These are phyloP conservation scores for Stenchaetothrips biformis DNA, from an alignment of 2,888 invertebrate species.

Conservation along the genomic window DNA sequence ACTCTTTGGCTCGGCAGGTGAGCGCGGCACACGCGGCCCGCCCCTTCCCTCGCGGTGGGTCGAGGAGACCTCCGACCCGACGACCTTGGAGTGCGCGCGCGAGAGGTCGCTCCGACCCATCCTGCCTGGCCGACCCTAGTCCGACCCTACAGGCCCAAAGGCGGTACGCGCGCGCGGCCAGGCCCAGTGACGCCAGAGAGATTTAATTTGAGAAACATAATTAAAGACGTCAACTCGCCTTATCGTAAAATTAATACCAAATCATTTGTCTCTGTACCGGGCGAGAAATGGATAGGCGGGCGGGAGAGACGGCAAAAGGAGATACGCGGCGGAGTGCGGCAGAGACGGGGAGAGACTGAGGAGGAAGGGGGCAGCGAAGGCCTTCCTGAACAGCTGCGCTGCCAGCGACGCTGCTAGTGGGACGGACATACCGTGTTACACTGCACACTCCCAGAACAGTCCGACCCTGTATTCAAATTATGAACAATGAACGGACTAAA, in stretches of 20 bases:
- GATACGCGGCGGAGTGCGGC: background rate
- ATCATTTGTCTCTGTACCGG: conserved; percentile 24
- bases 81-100: too few relatives aligned
- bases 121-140: too few relatives aligned
- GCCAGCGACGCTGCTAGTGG: background rate
- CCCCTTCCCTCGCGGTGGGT: too few relatives aligned
- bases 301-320: background rate
- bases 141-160: too few relatives aligned
- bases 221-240: conserved; percentile 21
- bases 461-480: too few relatives aligned
- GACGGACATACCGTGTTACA: background rate
- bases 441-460: background rate
- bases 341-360: background rate
- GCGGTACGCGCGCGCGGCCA: background rate
- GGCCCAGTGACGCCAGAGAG: conserved; percentile 21
- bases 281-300: conserved; percentile 18
- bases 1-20: too few relatives aligned
- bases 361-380: background rate
- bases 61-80: too few relatives aligned
- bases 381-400: background rate
- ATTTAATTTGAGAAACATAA: conserved; percentile 24
- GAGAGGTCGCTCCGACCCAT: too few relatives aligned
- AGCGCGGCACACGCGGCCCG: too few relatives aligned
- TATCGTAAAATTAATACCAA: conserved; percentile 24
- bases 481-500: too few relatives aligned